Conservation (phyloP, 2,888 invertebrate species). For the Machimus rusticus region DNA sequence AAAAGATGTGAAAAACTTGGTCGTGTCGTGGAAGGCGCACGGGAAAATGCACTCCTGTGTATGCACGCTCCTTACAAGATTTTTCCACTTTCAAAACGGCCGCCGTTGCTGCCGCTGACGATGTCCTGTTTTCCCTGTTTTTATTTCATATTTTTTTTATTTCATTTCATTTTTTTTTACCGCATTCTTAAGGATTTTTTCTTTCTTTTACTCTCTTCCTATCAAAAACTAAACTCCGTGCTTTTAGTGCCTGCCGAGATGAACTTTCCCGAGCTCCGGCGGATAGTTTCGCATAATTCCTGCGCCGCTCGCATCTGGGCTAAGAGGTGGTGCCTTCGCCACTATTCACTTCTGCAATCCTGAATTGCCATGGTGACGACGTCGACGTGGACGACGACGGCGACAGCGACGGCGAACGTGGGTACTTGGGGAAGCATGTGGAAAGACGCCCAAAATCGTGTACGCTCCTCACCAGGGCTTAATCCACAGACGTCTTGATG, state of each 20-base stretch:
- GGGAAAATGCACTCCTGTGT: conserved; percentile 24
- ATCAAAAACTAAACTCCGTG: conserved; percentile 12
- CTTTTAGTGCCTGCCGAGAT: conserved; percentile 12
- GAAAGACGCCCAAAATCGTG: neutral
- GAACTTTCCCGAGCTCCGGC: neutral
- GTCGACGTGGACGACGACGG: neutral
- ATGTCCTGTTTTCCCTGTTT: conserved; percentile 5
- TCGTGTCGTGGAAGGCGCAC: neutral
- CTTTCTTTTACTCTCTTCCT: neutral
- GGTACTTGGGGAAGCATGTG: neutral
- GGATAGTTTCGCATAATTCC: conserved; percentile 13
- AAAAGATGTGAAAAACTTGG: neutral
- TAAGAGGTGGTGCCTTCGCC: neutral
- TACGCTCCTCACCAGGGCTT: neutral
- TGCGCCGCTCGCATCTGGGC: neutral
- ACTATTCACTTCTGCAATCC: neutral
- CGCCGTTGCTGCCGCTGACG: neutral
- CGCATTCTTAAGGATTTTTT: conserved; percentile 19
- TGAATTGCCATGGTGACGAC: neutral
- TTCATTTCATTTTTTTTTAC: neutral
- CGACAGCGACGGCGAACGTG: neutral
- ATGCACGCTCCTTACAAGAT: conserved; percentile 18
- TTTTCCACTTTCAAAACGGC: neutral
- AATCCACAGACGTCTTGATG: neutral
- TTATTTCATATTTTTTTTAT: neutral